Percentiles rank a stretch among this genome's conserved stretches.
Evolutionary conservation across 1,140 invertebrate genomes (phyloP).

Genomic region (Procambarus virginalis): DNA sequence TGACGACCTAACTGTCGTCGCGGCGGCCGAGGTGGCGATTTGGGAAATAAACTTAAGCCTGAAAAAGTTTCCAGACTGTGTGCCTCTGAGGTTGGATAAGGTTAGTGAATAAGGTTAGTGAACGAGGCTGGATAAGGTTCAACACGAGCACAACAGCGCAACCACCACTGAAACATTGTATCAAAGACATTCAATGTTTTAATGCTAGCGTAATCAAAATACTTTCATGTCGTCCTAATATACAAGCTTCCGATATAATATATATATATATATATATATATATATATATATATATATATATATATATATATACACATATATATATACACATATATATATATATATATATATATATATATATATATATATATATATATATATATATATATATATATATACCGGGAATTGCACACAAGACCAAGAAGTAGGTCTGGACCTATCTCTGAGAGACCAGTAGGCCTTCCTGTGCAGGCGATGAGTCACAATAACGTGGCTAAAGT

Average conservation of each 20-base stretch:
- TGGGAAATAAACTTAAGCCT: background rate
- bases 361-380: background rate
- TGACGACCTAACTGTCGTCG: background rate
- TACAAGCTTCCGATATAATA: background rate
- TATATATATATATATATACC: background rate
- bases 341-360: slow-evolving; percentile 23
- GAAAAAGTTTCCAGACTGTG: background rate
- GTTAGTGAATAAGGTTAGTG: background rate
- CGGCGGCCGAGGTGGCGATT: background rate
- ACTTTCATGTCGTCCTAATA: too few species aligned
- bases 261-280: background rate
- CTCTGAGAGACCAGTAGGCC: too few species aligned
- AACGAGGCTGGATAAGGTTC: too few species aligned
- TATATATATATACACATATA: slow-evolving; percentile 38
- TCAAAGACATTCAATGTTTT: too few species aligned
- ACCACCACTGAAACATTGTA: too few species aligned
- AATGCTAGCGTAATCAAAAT: too few species aligned
- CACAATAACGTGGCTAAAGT: too few species aligned
- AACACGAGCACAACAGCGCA: too few species aligned
- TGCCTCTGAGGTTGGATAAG: background rate
- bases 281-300: slow-evolving; percentile 17
- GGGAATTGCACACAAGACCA: background rate
- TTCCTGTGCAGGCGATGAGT: too few species aligned
- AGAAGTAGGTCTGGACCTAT: too few species aligned
- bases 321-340: slow-evolving; percentile 37